Percentiles rank a stretch among this genome's conserved stretches.
Evolutionary conservation across 1,140 invertebrate species (phyloP).

Genomic region (Anastrepha obliqua): DNA sequence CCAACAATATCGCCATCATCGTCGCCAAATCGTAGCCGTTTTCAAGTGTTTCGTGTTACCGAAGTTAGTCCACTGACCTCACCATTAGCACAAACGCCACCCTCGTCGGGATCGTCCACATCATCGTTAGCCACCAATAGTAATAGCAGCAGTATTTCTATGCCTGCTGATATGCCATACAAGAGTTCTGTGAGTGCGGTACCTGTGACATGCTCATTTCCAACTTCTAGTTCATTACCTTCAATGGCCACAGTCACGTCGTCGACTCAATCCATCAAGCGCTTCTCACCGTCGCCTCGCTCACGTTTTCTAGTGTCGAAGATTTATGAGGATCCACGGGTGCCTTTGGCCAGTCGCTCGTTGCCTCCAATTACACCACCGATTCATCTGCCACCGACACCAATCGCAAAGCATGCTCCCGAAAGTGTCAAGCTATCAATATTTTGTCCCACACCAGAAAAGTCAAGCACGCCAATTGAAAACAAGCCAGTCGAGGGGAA

Average conservation of each 20-base stretch:
- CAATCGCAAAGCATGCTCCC: constrained; percentile 67
- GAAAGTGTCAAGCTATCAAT: constrained; percentile 55
- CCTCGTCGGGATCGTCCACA: constrained; percentile 58
- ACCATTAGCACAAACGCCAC: constrained; percentile 65
- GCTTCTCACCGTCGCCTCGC: constrained; percentile 67
- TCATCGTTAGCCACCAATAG: constrained; percentile 35
- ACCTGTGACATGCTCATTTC: constrained; percentile 56
- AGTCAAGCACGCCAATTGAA: constrained; percentile 55
- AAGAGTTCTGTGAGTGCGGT: constrained; percentile 53
- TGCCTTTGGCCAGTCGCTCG: constrained; percentile 62
- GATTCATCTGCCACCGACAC: constrained; percentile 68
- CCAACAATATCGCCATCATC: constrained; percentile 82
- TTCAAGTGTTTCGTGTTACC: constrained; percentile 78
- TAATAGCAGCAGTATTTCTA: constrained; percentile 69
- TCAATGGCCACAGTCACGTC: constrained; percentile 71
- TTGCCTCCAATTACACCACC: constrained; percentile 68
- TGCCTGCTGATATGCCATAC: constrained; percentile 60
- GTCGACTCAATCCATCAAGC: constrained; percentile 69
- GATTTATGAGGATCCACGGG: constrained; percentile 70
- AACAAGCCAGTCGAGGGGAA: background rate
- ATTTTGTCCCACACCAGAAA: constrained; percentile 55
- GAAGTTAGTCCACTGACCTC: constrained; percentile 73
- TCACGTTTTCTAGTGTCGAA: constrained; percentile 70
- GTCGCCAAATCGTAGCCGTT: constrained; percentile 79
- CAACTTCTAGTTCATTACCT: constrained; percentile 70